Conservation (phyloP, 2,113 vertebrate genomes). For the Platichthys stellatus region DNA sequence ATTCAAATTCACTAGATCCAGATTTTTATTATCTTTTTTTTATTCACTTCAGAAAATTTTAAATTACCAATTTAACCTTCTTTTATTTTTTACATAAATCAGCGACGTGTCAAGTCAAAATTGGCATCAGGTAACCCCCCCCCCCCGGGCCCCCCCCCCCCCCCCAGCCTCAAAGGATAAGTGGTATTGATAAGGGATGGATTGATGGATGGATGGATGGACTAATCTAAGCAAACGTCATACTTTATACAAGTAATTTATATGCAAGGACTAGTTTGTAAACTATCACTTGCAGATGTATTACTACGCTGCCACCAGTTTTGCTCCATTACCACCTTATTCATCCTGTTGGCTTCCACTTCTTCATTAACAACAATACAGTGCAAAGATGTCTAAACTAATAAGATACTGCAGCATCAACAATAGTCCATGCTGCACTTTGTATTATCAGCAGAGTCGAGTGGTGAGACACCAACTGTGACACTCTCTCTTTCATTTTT, state of each 20-base stretch:
- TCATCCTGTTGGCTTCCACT: constrained; percentile 3
- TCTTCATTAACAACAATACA: neutral
- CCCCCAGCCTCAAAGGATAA: no score
- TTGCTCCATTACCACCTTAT: neutral
- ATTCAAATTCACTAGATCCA: no score
- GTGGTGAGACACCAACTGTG: neutral
- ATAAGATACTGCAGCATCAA: neutral
- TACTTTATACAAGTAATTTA: neutral
- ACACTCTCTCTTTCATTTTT: constrained; percentile 2
- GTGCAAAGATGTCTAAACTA: neutral
- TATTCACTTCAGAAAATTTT: neutral
- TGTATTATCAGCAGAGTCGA: constrained; percentile 6
- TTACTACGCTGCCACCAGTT: neutral
- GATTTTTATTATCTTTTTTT: no score
- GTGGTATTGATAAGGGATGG: no score
- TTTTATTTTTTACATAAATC: no score
- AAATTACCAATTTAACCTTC: neutral
- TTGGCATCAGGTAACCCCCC: no score
- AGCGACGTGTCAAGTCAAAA: no score
- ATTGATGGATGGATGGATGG: no score
- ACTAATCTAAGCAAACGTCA: neutral
- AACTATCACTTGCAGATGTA: neutral
- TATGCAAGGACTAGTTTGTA: neutral
- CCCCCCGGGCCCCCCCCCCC: no score
- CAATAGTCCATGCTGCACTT: neutral